Base-by-base conservation (phyloP, 2,888 invertebrate genomes). In the Drosophila neotestacea region DNA sequence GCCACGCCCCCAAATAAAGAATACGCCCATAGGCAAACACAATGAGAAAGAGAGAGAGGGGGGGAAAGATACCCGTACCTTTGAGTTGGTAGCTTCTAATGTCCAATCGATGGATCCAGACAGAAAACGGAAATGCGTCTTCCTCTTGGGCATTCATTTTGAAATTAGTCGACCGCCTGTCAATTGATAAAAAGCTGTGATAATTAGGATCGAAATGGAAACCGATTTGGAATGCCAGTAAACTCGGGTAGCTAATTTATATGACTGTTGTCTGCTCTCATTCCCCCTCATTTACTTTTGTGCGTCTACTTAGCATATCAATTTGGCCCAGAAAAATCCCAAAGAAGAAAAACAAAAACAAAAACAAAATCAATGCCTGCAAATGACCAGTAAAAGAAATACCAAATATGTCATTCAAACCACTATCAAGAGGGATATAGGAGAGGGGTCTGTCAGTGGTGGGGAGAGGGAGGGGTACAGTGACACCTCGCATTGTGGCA, bases 141-240 rank as follows among this genome's bases (percentile, higher is more conserved):
- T 72, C 58, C 71, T 67, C 60, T 39, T 52, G 50, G 61, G 50
- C 58, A 63, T 70, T 73, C 65, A 67, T 50, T 72, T 73, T 48
- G 69, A 81, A 85, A 81, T 81, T 85, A 79, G 79, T 66, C 56
- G 66, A 56, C 68, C 67, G 79, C 61, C 77, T 62, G 79, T 76
- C 71, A 68, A 66, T 62, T 65, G 87, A 85, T 85, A 87, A 80
- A 85, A 70, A 87, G 80, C 84, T 70, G 85, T 85, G 87, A 85
- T 85, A 87, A 85, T 87, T 87, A 68, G 65, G 60, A 70, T 75
- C 54, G 54, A 73, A 79, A 75, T 75, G 67, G 47, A 70, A 81
- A 54, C 22, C 22, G 22, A 22, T 22, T 7, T 56, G 52, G 38
- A 70, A 74, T 48, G 39, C 56, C 28, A 41, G 56, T 55, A 82